Percentiles rank a stretch among this genome's conserved stretches.
phyloP scores from a whole-genome alignment of 1,140 invertebrate genomes.

The Philotrypesis tridentata region DNA sequence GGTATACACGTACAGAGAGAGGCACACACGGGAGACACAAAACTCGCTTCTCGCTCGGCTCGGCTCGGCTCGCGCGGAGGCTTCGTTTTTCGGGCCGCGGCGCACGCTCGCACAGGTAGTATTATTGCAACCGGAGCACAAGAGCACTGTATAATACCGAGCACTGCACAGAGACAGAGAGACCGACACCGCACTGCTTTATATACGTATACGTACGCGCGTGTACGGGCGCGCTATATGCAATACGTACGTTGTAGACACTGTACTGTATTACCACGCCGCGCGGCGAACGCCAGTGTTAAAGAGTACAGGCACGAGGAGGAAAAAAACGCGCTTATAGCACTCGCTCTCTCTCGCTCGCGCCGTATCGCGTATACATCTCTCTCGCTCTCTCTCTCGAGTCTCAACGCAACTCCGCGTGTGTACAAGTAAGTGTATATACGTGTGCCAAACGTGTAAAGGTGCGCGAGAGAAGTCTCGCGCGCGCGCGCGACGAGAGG shows the following conservation, averaged over 20 bases:
- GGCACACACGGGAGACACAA: too few relatives aligned
- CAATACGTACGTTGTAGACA: too few relatives aligned
- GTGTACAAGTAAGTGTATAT: not conserved
- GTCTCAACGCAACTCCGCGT: too few relatives aligned
- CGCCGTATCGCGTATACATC: conserved; percentile 44
- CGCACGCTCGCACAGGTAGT: not conserved
- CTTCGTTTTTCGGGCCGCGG: not conserved
- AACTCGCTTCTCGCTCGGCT: too few relatives aligned
- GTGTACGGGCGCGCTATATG: too few relatives aligned
- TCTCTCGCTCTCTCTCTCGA: too few relatives aligned
- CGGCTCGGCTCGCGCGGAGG: too few relatives aligned
- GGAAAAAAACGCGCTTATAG: not conserved
- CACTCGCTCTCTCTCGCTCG: not conserved
- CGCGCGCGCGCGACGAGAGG: not conserved
- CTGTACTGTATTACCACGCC: too few relatives aligned
- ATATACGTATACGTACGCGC: not conserved
- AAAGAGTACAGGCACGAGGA: not conserved
- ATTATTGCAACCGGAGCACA: not conserved
- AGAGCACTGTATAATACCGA: not conserved
- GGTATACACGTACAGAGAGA: not conserved
- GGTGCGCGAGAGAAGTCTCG: not conserved
- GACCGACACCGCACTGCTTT: not conserved
- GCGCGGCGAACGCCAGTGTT: not conserved
- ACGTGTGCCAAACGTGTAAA: not conserved
- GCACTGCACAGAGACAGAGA: not conserved